phyloP scores from a whole-genome alignment of 2,797 vertebrate genomes.

The Melanogrammus aeglefinus region DNA sequence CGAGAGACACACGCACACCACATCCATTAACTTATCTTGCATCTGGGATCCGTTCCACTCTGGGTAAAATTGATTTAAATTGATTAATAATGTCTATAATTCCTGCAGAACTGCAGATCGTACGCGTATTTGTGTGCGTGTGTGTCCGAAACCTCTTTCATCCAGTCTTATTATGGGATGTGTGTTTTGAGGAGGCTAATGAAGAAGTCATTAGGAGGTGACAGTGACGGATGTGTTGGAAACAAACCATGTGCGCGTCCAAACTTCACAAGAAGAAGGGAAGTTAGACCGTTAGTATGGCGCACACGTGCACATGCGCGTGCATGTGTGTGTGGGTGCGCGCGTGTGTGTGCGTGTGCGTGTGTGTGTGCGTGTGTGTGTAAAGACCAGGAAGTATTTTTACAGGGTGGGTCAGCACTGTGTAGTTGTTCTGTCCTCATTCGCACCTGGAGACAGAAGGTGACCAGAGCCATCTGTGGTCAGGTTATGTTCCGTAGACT shows the following conservation, averaged over 20 bases:
- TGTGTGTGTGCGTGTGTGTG: neutral
- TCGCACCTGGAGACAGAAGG: neutral
- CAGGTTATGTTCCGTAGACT: neutral
- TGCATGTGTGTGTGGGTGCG: too few relatives aligned
- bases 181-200: slow-evolving; percentile 74
- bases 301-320: too few relatives aligned
- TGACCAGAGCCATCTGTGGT: neutral
- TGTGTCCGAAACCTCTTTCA: slow-evolving; percentile 62
- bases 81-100: slow-evolving; percentile 76
- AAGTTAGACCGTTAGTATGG: neutral
- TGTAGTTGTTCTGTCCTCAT: neutral
- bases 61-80: slow-evolving; percentile 72
- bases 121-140: slow-evolving; percentile 53
- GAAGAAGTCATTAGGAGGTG: slow-evolving; percentile 77
- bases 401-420: neutral
- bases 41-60: slow-evolving; percentile 67
- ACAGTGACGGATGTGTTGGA: slow-evolving; percentile 72
- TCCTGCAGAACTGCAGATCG: slow-evolving; percentile 62
- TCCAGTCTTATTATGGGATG: slow-evolving; percentile 69
- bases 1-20: slow-evolving; percentile 22
- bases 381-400: neutral
- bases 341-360: neutral
- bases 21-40: slow-evolving; percentile 38
- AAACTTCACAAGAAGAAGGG: slow-evolving; percentile 32
- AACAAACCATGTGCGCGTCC: slow-evolving; percentile 56